phyloP scores from a whole-genome alignment of 2,797 vertebrate genomes.

The Rhinatrema bivittatum region DNA sequence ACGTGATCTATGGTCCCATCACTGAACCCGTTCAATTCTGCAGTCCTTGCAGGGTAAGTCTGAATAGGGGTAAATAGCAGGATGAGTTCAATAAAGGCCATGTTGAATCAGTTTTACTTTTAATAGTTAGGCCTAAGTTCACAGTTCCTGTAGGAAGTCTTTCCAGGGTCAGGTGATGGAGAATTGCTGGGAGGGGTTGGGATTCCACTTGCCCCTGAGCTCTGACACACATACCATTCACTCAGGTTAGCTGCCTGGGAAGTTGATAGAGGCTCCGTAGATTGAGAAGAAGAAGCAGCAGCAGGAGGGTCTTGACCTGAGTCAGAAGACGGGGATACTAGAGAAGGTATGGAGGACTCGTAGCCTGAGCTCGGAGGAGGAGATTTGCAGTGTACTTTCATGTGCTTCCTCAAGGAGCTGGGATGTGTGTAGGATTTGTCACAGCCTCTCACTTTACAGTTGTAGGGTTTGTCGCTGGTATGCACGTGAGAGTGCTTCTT shows the following conservation, averaged over 20 bases:
- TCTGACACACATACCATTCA: slow-evolving; percentile 96
- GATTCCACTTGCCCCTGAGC: slow-evolving; percentile 64
- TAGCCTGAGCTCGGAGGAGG: slow-evolving; percentile 91
- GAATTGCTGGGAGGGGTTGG: slow-evolving; percentile 60
- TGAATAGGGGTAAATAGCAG: background rate
- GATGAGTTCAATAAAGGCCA: background rate
- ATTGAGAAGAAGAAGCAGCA: slow-evolving; percentile 62
- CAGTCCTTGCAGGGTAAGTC: slow-evolving; percentile 6
- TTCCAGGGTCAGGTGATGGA: slow-evolving; percentile 60
- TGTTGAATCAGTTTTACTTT: background rate
- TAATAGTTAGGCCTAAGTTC: slow-evolving; percentile 61
- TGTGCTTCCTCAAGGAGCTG: slow-evolving; percentile 93
- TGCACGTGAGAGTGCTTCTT: slow-evolving; percentile 98
- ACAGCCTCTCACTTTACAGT: slow-evolving; percentile 96
- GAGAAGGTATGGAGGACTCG: slow-evolving; percentile 84
- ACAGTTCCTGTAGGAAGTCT: slow-evolving; percentile 54
- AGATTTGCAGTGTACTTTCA: slow-evolving; percentile 97
- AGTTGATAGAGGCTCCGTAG: slow-evolving; percentile 64
- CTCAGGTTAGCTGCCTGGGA: slow-evolving; percentile 83
- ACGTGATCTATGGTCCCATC: too few species aligned
- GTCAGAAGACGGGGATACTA: slow-evolving; percentile 88
- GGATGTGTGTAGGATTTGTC: slow-evolving; percentile 98
- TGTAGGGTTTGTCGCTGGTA: slow-evolving; percentile 97
- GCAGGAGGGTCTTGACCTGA: slow-evolving; percentile 72
- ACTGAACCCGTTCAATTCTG: background rate